phyloP scores from a whole-genome alignment of 2,797 vertebrate genomes.

The Sebastes hubbsi region DNA sequence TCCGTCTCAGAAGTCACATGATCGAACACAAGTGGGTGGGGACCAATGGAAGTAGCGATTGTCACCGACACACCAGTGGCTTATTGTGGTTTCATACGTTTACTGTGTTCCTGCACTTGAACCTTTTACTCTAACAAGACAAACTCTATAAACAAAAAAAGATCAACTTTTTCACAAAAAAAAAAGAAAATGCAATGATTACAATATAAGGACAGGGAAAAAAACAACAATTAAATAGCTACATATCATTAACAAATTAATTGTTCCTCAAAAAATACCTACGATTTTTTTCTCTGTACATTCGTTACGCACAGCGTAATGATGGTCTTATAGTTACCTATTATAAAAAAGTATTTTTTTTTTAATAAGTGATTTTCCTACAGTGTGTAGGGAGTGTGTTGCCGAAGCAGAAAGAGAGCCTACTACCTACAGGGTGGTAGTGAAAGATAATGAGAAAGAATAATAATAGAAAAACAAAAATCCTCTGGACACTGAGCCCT shows the following conservation, averaged over 20 bases:
- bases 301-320: constrained; percentile 99
- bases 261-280: constrained; percentile 99
- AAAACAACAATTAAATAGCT: constrained; percentile 99
- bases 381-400: constrained; percentile 90
- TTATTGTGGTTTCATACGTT: constrained; percentile 92
- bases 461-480: constrained; percentile 59
- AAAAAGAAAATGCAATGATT: constrained; percentile 89
- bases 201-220: constrained; percentile 94
- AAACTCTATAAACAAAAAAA: constrained; percentile 90
- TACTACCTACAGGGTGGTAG: constrained; percentile 86
- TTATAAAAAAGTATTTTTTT: constrained; percentile 87
- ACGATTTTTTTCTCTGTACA: constrained; percentile 99
- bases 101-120: constrained; percentile 99
- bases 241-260: constrained; percentile 99
- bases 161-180: constrained; percentile 96
- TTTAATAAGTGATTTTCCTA: constrained; percentile 90
- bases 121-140: constrained; percentile 88
- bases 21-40: constrained; percentile 62
- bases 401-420: constrained; percentile 82
- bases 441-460: constrained; percentile 84
- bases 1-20: constrained; percentile 74
- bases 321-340: constrained; percentile 99
- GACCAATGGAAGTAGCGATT: constrained; percentile 86
- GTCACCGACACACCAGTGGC: constrained; percentile 92
- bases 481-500: constrained; percentile 60